Conservation (phyloP, 1,140 invertebrate genomes). For the Condylostylus longicornis region DNA sequence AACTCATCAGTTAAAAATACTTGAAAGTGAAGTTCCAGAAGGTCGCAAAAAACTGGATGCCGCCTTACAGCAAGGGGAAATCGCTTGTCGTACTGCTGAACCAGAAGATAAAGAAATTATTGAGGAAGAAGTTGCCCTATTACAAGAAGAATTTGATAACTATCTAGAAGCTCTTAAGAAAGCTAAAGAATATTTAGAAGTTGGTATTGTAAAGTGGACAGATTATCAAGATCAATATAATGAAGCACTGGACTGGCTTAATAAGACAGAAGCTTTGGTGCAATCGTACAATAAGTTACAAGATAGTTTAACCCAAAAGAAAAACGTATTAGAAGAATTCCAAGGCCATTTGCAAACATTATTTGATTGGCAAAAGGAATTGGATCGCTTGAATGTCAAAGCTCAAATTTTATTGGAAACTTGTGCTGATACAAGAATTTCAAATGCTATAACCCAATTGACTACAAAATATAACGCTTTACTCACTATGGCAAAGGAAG, state of each 20-base stretch:
- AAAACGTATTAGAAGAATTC: conserved; percentile 76
- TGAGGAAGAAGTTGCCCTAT: conserved; percentile 73
- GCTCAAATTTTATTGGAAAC: conserved; percentile 81
- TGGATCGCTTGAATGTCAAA: conserved; percentile 81
- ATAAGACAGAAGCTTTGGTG: conserved; percentile 69
- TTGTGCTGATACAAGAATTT: conserved; percentile 82
- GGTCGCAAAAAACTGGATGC: conserved; percentile 68
- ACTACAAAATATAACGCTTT: conserved; percentile 88
- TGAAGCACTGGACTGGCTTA: conserved; percentile 76
- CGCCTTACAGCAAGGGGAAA: conserved; percentile 65
- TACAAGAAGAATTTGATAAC: conserved; percentile 77
- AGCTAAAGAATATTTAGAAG: conserved; percentile 70
- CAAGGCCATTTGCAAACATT: conserved; percentile 77
- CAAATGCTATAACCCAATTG: conserved; percentile 83
- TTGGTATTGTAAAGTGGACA: conserved; percentile 85
- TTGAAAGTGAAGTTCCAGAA: conserved; percentile 64
- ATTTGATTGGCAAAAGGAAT: conserved; percentile 84
- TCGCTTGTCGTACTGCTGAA: conserved; percentile 64
- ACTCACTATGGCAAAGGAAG: conserved; percentile 81
- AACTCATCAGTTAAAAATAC: conserved; percentile 66
- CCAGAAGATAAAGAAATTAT: conserved; percentile 79
- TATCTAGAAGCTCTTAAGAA: conserved; percentile 61
- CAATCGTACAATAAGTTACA: conserved; percentile 84
- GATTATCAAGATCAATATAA: conserved; percentile 89
- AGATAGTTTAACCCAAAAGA: conserved; percentile 76